A percentile compares a stretch with the other conserved stretches of the same genome.
Evolutionary conservation across 2,888 invertebrate species (phyloP).

Genomic region (Tachina grossa): DNA sequence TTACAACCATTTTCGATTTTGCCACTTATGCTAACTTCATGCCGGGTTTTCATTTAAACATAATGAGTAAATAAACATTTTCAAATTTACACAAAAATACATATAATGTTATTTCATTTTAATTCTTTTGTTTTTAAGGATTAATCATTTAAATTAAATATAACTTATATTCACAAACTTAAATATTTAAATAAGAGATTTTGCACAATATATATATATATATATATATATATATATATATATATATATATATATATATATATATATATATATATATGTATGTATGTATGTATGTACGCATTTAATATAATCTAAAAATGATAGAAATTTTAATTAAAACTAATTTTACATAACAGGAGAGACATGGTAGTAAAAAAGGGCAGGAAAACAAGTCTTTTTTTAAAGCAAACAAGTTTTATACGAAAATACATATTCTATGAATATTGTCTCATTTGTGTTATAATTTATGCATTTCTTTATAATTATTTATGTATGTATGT

Average conservation of each 20-base stretch:
- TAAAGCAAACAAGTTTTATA: constrained; percentile 15
- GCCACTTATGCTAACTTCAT: too few species aligned
- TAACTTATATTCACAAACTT: constrained; percentile 32
- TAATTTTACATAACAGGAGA: constrained; percentile 3
- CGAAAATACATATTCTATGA: constrained; percentile 32
- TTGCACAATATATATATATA: constrained; percentile 36
- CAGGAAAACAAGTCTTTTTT: constrained; percentile 50
- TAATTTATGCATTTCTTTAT: constrained; percentile 1
- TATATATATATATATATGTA: background rate
- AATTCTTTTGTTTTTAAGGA: constrained; percentile 35
- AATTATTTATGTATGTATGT: constrained; percentile 16
- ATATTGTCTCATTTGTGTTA: constrained; percentile 33
- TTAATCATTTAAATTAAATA: constrained; percentile 26
- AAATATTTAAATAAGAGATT: constrained; percentile 34
- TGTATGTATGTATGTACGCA: background rate
- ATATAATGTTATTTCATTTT: constrained; percentile 30
- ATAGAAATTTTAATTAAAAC: constrained; percentile 23
- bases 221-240: background rate
- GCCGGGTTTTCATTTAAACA: too few species aligned
- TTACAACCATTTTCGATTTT: too few species aligned
- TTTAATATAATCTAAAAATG: constrained; percentile 15
- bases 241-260: background rate
- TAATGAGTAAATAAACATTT: background rate
- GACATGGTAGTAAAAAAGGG: background rate
- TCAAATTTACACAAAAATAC: constrained; percentile 43